A percentile compares a stretch with the other conserved stretches of the same genome.
These are phyloP conservation scores for Conomelus anceps DNA, from an alignment of 2,888 invertebrate genomes.

Conservation along the genomic window DNA sequence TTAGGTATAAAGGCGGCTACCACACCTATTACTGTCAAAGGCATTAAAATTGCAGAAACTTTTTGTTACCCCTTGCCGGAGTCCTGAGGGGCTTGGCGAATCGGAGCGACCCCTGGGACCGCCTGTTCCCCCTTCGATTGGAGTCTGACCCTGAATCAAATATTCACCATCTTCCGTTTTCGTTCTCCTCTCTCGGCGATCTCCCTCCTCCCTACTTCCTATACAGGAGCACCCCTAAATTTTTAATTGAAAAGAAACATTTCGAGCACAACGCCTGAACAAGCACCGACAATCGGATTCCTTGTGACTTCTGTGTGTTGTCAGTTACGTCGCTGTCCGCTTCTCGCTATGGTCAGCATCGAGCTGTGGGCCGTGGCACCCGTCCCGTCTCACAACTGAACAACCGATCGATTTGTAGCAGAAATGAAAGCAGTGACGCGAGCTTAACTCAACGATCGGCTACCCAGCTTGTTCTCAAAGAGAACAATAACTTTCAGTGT, in stretches of 20 bases:
- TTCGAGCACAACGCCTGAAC: background rate
- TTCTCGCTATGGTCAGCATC: background rate
- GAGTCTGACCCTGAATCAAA: slow-evolving; percentile 9
- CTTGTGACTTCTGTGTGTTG: background rate
- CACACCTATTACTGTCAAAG: slow-evolving; percentile 12
- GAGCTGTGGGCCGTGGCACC: background rate
- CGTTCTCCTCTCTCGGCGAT: background rate
- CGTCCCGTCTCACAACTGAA: no score
- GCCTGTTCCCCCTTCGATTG: slow-evolving; percentile 4
- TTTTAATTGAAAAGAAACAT: background rate
- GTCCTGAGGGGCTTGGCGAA: background rate
- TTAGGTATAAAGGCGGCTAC: slow-evolving; percentile 5
- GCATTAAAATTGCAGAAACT: slow-evolving; percentile 6
- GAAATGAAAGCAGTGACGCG: background rate
- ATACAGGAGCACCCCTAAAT: background rate
- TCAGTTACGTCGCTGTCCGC: background rate
- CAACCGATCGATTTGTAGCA: background rate
- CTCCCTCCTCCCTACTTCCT: background rate
- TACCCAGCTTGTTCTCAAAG: background rate
- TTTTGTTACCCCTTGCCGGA: slow-evolving; percentile 9
- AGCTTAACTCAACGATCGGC: background rate
- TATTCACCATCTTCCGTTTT: slow-evolving; percentile 1
- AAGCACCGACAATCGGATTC: background rate
- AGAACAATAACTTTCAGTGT: no score
- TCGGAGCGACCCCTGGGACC: background rate